Base-by-base conservation (phyloP, 2,888 invertebrate genomes). In the Drosophila nr. fundita region DNA sequence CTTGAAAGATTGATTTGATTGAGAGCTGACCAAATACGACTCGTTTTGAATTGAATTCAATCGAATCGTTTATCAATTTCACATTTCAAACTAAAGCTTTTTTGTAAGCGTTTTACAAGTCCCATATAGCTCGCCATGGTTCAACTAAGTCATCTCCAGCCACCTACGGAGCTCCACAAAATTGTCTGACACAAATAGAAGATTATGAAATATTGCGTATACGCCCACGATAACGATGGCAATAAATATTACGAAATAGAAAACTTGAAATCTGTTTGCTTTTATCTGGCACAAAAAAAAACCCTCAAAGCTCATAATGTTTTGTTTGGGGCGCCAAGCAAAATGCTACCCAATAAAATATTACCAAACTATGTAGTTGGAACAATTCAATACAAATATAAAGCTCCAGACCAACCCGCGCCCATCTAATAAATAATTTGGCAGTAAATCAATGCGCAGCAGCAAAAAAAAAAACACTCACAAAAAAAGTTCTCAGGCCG, bases 131-230 rank as follows among this genome's bases (percentile, higher is more conserved):
- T 54, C 42, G 24, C 34, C 40, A 62, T 80, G 80, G 58, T 70
- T 78, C 27, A 36, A 15, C 36, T 32, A 45, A 67, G 34, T 48
- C 30, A 13, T 57, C 24, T 68, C 30, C 58, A 64, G 65, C 80
- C 83, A 78, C 83, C 80, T 67, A 55, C 68, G 54, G 48, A 52
- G 60, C 68, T 62, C 60, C 65, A 57, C 40, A 63, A 61, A 67
- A 59, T 57, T 13, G 60, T 52, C 49, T 49, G 65, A 63, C 76
- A 49, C 53, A 61, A 68, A 67, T 65, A 45, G 50, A 58, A 48
- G 76, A 76, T 63, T 79, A 79, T 83, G 68, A 85, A 83, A 86
- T 87, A 90, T 87, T 83, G 73, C 81, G 83, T 74, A 87, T 89
- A 90, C 87, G 90, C 90, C 87, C 70, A 73, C 89, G 68, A 78